Base-by-base conservation (phyloP, 1,140 invertebrate genomes). In the Lucilia sericata region DNA sequence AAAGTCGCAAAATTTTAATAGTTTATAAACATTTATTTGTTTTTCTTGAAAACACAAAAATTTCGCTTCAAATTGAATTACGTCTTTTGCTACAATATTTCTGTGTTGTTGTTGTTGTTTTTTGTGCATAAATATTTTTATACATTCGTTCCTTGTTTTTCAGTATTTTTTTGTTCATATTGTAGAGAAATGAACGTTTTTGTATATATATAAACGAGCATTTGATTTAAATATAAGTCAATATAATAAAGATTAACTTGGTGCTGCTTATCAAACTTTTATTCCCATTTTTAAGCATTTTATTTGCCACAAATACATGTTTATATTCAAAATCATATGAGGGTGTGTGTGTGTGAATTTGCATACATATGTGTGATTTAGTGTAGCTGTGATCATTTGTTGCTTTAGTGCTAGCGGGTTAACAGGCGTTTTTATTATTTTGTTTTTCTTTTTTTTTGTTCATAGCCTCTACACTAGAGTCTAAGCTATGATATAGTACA, bases 211-310 rank as follows among this genome's bases (percentile, higher is more conserved):
- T 12, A 70, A 19, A 70, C 7, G 65, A 60, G 7, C 21, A 21
- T 70, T 70, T 70, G 65, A 70, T 25, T 70, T 70, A 25, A 70
- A 70, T 70, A 21, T 70, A 70, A 70, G 65, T 70, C 65, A 70
- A 70, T 70, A 70, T 70, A 70, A 70, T 70, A 70, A 70, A 70
- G 65, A 70, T 70, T 70, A 70, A 70, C 19, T 21, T 70, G 65
- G 65, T 70, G 65, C 65, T 70, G 65, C 65, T 70, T 70, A 70
- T 70, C 65, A 70, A 70, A 70, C 21, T 70, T 70, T 70, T 70
- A 70, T 70, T 70, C 21, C 65, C 65, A 70, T 70, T 55, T 70
- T 70, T 70, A 60, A 60, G 55, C 55, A 60, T 60, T 60, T 60
- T 60, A 60, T 60, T 60, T 60, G 55, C 19, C 65, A 70, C 65